Conservation (phyloP, 1,140 invertebrate species). For the Drosophila obscura region DNA sequence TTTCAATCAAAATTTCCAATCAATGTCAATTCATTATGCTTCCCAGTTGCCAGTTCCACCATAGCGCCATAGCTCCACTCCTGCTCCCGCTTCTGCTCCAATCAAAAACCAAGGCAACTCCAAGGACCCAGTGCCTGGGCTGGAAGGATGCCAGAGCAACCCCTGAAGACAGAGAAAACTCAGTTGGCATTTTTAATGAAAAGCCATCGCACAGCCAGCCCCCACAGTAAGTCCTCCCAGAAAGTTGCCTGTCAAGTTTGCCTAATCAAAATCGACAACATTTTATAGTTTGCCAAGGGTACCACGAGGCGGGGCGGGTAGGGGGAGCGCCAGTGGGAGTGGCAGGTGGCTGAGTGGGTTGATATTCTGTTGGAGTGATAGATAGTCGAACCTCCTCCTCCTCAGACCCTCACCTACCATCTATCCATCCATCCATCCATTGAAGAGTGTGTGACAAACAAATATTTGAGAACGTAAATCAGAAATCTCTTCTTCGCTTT, state of each 20-base stretch:
- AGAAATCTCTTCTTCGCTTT: slow-evolving; percentile 76
- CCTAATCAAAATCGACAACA: slow-evolving; percentile 82
- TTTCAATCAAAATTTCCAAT: slow-evolving; percentile 84
- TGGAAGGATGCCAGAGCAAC: slow-evolving; percentile 48
- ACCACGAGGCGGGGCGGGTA: neutral
- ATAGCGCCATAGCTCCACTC: slow-evolving; percentile 8
- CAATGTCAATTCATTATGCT: slow-evolving; percentile 84
- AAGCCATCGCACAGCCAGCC: slow-evolving; percentile 36
- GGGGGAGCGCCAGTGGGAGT: neutral
- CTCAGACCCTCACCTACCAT: slow-evolving; percentile 10
- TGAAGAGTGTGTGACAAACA: slow-evolving; percentile 73
- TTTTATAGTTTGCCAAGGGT: slow-evolving; percentile 69
- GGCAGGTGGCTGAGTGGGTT: too few relatives aligned
- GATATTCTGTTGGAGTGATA: too few relatives aligned
- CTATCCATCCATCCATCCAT: slow-evolving; percentile 1
- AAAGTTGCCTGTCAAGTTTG: slow-evolving; percentile 77
- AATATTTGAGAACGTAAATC: slow-evolving; percentile 82
- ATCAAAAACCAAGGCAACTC: slow-evolving; percentile 63
- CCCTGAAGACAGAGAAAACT: slow-evolving; percentile 52
- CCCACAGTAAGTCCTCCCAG: too few relatives aligned
- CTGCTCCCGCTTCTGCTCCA: neutral
- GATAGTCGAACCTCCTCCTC: too few relatives aligned
- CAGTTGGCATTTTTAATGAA: slow-evolving; percentile 78
- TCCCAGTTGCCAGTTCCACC: neutral
- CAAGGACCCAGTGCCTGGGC: neutral